phyloP scores from a whole-genome alignment of 2,888 invertebrate genomes.

The Spilarctia lutea region DNA sequence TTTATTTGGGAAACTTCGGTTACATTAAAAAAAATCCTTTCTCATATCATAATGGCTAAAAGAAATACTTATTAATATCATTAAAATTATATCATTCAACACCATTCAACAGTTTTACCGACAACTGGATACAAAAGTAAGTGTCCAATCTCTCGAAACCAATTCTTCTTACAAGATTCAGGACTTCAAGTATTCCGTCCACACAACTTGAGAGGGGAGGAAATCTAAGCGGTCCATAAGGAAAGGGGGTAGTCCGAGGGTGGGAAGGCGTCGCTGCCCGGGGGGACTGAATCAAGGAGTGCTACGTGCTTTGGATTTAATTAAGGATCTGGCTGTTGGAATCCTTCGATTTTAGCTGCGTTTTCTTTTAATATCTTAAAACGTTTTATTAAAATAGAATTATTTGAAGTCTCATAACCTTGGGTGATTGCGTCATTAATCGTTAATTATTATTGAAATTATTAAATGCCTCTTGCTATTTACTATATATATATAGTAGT shows the following conservation, averaged over 20 bases:
- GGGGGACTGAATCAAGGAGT: constrained; percentile 85
- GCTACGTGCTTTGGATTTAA: constrained; percentile 85
- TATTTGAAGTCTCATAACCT: constrained; percentile 42
- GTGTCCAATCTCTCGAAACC: constrained; percentile 82
- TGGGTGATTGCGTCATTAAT: constrained; percentile 40
- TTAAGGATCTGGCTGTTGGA: constrained; percentile 82
- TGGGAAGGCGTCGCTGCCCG: constrained; percentile 64
- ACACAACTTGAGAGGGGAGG: constrained; percentile 81
- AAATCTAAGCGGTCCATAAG: constrained; percentile 87
- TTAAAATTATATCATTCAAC: neutral
- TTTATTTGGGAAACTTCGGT: neutral
- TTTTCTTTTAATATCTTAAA: constrained; percentile 77
- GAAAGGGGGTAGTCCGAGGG: constrained; percentile 67
- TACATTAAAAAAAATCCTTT: neutral
- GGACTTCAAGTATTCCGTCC: constrained; percentile 83
- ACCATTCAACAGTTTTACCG: constrained; percentile 11
- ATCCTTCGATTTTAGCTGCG: constrained; percentile 84
- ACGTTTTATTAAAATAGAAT: constrained; percentile 53
- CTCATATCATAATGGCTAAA: neutral
- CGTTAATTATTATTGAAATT: neutral
- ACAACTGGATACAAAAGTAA: constrained; percentile 68
- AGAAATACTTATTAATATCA: neutral
- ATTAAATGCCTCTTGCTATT: too few species aligned
- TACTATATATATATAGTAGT: too few species aligned
- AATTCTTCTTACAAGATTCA: constrained; percentile 85